Percentiles rank a stretch among this genome's conserved stretches.
phyloP scores from a whole-genome alignment of 2,888 invertebrate genomes.

The Pollenia amentaria region DNA sequence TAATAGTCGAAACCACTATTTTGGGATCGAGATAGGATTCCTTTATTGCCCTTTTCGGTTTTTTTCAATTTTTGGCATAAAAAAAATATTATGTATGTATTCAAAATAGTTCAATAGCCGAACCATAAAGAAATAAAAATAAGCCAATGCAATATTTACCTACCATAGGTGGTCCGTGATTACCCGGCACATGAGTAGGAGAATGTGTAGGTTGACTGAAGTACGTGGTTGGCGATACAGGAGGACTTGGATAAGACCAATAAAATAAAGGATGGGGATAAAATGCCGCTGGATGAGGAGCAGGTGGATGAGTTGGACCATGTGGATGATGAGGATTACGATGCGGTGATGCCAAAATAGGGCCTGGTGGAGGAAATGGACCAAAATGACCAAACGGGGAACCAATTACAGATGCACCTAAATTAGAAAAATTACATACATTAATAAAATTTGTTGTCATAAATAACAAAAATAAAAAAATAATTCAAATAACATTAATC shows the following conservation, averaged over 20 bases:
- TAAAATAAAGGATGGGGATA: conserved; percentile 91
- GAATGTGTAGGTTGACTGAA: conserved; percentile 87
- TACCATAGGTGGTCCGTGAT: conserved; percentile 72
- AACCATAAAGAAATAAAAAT: conserved; percentile 3
- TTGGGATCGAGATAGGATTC: too few species aligned
- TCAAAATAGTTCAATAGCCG: not conserved
- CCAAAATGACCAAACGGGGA: conserved; percentile 85
- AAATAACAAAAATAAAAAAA: not conserved
- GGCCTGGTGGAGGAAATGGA: conserved; percentile 85
- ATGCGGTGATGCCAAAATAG: conserved; percentile 84
- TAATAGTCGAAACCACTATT: too few species aligned
- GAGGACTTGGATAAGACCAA: conserved; percentile 97
- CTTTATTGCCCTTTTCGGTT: too few species aligned
- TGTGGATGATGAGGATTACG: conserved; percentile 81
- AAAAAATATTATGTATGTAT: too few species aligned
- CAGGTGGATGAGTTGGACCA: conserved; percentile 85
- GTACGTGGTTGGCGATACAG: conserved; percentile 95
- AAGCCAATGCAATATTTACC: conserved; percentile 67
- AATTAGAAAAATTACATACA: conserved; percentile 27
- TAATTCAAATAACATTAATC: conserved; percentile 46
- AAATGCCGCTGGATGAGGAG: conserved; percentile 83
- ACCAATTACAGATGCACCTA: conserved; percentile 87
- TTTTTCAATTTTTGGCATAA: too few species aligned
- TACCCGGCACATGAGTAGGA: conserved; percentile 79
- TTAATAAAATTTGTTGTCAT: conserved; percentile 8